Evolutionary conservation across 2,113 vertebrate species (phyloP).

Genomic region (Cepphus grylle): DNA sequence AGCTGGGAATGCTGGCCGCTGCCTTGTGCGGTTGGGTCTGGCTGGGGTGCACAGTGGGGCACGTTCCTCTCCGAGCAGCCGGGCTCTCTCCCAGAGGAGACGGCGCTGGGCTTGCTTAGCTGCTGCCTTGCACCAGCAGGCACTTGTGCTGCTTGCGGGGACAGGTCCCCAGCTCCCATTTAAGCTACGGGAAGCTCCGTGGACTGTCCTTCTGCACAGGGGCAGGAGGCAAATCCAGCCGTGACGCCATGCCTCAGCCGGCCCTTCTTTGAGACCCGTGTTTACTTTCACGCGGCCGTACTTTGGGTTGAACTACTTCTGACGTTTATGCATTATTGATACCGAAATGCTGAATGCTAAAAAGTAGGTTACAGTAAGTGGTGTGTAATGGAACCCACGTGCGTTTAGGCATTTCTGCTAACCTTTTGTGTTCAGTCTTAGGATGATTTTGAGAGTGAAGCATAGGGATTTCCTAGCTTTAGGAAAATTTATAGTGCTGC

Average conservation of each 20-base stretch:
- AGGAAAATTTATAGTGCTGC: neutral
- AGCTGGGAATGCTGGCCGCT: rapidly evolving
- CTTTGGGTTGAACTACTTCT: slow-evolving; percentile 19
- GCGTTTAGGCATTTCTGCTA: slow-evolving; percentile 5
- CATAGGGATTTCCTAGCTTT: neutral
- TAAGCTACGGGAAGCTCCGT: neutral
- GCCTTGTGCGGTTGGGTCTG: rapidly evolving
- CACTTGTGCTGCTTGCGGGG: neutral
- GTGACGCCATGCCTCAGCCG: neutral
- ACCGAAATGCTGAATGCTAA: slow-evolving; percentile 7
- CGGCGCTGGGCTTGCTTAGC: neutral
- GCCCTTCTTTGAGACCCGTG: neutral
- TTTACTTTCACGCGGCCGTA: neutral
- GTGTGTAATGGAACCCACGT: slow-evolving; percentile 1
- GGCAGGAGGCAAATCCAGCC: neutral
- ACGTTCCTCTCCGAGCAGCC: rapidly evolving
- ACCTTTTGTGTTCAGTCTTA: neutral
- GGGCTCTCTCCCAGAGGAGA: neutral
- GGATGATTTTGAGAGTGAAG: neutral
- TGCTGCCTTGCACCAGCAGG: neutral
- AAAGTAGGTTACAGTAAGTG: slow-evolving; percentile 56
- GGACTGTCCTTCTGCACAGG: neutral
- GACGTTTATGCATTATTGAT: slow-evolving; percentile 47
- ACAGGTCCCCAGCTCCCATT: neutral
- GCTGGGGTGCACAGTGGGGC: neutral